A percentile compares a stretch with the other conserved stretches of the same genome.
These are phyloP conservation scores for Copsychus sechellarum DNA, from an alignment of 2,113 vertebrate species.

Conservation along the genomic window DNA sequence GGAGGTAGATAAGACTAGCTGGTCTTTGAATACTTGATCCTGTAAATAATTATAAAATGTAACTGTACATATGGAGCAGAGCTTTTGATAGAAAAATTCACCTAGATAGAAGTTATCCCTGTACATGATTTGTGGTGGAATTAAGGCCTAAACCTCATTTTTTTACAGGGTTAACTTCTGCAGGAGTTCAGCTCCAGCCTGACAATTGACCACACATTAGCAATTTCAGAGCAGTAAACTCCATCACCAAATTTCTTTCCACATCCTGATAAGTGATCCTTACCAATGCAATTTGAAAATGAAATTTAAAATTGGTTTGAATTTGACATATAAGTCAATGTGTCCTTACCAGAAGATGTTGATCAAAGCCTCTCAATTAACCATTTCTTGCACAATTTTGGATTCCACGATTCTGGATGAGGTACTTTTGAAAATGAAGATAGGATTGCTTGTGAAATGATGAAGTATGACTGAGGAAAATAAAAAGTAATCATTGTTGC, in stretches of 20 bases:
- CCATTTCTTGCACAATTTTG: background rate
- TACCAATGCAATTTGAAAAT: background rate
- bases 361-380: background rate
- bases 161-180: background rate
- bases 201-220: background rate
- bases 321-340: background rate
- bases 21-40: conserved; percentile 43
- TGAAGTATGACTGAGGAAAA: background rate
- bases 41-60: background rate
- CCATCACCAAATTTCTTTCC: background rate
- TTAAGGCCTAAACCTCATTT: conserved; percentile 27
- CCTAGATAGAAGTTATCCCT: background rate
- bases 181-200: background rate
- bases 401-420: background rate
- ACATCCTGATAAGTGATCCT: background rate
- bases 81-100: background rate
- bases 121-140: background rate
- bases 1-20: conserved; percentile 63
- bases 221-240: background rate
- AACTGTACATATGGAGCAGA: background rate
- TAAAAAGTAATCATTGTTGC: background rate
- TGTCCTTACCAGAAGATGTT: background rate
- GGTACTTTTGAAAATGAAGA: conserved; percentile 37
- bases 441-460: background rate
- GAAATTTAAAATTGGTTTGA: background rate